Conservation (phyloP, 2,113 vertebrate species). For the Zingel zingel region DNA sequence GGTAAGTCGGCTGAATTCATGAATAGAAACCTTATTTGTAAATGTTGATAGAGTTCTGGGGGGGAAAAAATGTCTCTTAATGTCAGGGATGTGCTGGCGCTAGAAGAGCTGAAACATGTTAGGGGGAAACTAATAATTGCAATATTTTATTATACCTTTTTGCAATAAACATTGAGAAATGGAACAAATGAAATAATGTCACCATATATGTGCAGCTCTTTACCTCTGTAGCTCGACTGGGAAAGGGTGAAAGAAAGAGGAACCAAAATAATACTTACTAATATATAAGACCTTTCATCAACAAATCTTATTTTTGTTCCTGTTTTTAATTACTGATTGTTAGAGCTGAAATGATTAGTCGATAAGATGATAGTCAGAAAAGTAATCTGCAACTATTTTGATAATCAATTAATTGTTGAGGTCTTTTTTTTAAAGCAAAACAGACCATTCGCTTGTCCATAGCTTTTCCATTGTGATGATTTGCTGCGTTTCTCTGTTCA, state of each 20-base stretch:
- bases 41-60: conserved; percentile 22
- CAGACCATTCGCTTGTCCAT: neutral
- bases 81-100: conserved; percentile 8
- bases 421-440: neutral
- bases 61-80: conserved; percentile 13
- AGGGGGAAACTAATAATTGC: neutral
- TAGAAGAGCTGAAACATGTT: neutral
- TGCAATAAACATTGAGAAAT: neutral
- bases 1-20: conserved; percentile 30
- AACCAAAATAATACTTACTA: neutral
- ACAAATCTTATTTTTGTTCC: too few species aligned
- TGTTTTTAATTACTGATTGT: too few species aligned
- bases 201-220: neutral
- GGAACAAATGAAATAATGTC: neutral
- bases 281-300: neutral
- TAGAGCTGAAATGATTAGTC: too few species aligned
- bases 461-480: neutral
- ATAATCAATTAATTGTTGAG: too few species aligned
- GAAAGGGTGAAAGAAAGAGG: neutral
- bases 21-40: conserved; percentile 58
- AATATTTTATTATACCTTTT: neutral
- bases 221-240: too few species aligned
- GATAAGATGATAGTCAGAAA: neutral
- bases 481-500: neutral
- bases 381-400: too few species aligned